Conservation (phyloP, 2,797 vertebrate genomes). For the Phoebastria nigripes region DNA sequence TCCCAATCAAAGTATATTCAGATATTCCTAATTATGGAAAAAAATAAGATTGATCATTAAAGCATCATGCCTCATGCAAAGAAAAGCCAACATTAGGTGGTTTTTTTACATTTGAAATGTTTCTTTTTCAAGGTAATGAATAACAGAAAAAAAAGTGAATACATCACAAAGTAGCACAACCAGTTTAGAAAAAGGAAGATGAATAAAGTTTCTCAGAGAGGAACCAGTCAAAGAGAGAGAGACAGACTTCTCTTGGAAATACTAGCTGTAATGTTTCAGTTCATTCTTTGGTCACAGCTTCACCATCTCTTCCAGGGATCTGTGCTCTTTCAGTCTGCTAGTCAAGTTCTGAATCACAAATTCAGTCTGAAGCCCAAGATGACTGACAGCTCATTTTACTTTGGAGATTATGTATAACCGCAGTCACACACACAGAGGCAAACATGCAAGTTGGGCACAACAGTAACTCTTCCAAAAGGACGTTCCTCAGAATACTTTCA, state of each 20-base stretch:
- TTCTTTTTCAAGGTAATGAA: background rate
- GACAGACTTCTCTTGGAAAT: background rate
- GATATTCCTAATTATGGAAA: background rate
- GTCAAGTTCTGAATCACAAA: background rate
- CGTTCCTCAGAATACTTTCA: background rate
- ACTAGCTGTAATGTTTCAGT: background rate
- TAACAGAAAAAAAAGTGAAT: background rate
- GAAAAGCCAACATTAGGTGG: background rate
- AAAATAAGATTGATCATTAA: background rate
- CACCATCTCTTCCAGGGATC: background rate
- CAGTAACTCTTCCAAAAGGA: background rate
- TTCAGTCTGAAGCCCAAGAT: background rate
- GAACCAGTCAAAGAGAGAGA: background rate
- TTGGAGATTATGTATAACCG: background rate
- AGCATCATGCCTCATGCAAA: background rate
- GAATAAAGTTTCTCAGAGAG: background rate
- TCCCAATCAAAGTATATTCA: background rate
- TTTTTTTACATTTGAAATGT: background rate
- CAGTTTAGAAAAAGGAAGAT: background rate
- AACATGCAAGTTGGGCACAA: background rate
- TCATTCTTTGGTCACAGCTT: slow-evolving; percentile 19
- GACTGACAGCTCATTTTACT: background rate
- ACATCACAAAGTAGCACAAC: background rate
- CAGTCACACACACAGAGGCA: background rate
- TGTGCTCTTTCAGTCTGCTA: background rate